Base-by-base conservation (phyloP, 2,888 invertebrate species). In the Carabus problematicus region DNA sequence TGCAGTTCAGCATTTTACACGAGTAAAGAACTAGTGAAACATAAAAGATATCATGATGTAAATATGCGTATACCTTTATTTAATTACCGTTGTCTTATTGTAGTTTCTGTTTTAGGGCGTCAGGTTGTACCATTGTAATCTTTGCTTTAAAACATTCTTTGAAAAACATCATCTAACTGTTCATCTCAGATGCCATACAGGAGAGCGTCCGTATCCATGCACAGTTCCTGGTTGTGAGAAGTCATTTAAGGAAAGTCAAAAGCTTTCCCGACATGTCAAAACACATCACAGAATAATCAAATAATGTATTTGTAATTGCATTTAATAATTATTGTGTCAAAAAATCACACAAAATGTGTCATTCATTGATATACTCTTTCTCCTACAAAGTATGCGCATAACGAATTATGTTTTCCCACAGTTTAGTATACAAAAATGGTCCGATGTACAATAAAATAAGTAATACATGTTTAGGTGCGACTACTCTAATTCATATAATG, bases 81-180 rank as follows among this genome's bases (percentile, higher is more conserved):
- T 45, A 70, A 60, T 14, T 62, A 14, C 18, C 49, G 40, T 72
- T 62, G 40, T 64, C 47, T 70, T 70, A 68, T 70, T 67, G 29
- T 43, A 19, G 3, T 54, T 3, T 54, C 2, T 3, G 2, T 77
- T 78, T 64, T 63, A 79, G 78, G 77, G 77, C 14, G 55, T 76
- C 12, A 73, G 75, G 42, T 72, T 72, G 47, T 74, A 77, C 54
- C 76, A 77, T 63, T 79, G 78, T 70, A 75, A 76, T 52, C 72
- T 73, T 64, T 79, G 78, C 71, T 79, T 75, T 70, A 77, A 77
- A 70, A 71, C 77, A 18, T 79, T 78, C 71, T 77, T 75, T 70
- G 78, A 78, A 71, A 76, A 77, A 52, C 78, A 78, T 72, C 78
- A 79, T 74, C 70, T 79, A 42, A 76, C 75, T 9, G 74, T 77